Evolutionary conservation across 2,888 invertebrate genomes (phyloP), one percentile per base, ranked within the genome.

Genomic region (Hypena proboscidalis): DNA sequence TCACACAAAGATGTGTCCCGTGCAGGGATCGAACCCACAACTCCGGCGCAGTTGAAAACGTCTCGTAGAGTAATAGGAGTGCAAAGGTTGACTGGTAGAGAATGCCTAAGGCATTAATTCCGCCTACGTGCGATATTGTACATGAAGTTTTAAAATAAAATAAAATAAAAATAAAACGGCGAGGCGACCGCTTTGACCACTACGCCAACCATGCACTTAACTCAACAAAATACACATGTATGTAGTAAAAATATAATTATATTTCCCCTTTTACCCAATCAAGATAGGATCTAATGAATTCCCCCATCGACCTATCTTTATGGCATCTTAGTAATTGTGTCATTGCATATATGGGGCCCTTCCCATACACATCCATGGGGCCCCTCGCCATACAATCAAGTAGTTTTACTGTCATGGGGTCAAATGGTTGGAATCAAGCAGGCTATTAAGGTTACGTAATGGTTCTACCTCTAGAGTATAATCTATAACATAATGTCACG

Each of bases 291-390:
- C 19, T 31, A 26, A 39, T 17, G 25, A 25, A 32, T 26, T 13
- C 13, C 23, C 17, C 38, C 25, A 8, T 44, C 49, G 38, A 26
- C 11, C 45, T 31, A 59, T 59, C 58, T 58, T 58, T 63, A 58
- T 37, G 31, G 36, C 41, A 45, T 58, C 62, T 55, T 22, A 6
- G 25, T 43, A 38, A 59, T 49, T 54, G 54, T 30, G 23, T 14
- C 49, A 42, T 27, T 7, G 15, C 23, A 13, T 26, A 10, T 5
- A n/a, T 20, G 27, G 36, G 49, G 35, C 2, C 5, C 23, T 2
- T n/a, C 31, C 38, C n/a, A n/a, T n/a, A n/a, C n/a, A n/a, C 23
- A 13, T 26, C 7, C 4, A n/a, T 20, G 27, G 36, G 49, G 35
- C 2, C 5, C 23, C 1, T n/a, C 31, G 31, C 31, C 8, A 9